Percentiles rank a stretch among this genome's conserved stretches.
Evolutionary conservation across 2,797 vertebrate genomes (phyloP).

Genomic region (Anabas testudineus): DNA sequence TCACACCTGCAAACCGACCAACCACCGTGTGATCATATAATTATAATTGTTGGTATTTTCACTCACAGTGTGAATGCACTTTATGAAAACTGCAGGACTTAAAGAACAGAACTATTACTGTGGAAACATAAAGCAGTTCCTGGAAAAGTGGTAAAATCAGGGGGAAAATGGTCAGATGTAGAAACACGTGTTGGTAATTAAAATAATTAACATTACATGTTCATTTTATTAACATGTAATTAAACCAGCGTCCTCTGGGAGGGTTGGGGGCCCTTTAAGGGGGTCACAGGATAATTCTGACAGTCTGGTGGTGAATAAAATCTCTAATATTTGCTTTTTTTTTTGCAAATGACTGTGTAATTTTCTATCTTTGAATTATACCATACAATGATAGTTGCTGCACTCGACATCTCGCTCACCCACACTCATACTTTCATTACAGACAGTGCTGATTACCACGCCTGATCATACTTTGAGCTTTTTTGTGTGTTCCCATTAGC

Average conservation of each 20-base stretch:
- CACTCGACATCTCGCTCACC: neutral
- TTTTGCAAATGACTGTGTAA: neutral
- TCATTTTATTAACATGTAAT: neutral
- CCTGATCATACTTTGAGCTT: too few species aligned
- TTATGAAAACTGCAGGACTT: neutral
- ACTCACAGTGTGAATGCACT: neutral
- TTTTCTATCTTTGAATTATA: neutral
- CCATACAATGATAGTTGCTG: too few species aligned
- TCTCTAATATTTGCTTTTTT: neutral
- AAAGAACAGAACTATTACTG: neutral
- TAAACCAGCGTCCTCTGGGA: neutral
- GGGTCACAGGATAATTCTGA: neutral
- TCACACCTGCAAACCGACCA: conserved; percentile 13
- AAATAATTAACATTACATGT: too few species aligned
- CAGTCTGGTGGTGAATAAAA: neutral
- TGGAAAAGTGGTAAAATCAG: neutral
- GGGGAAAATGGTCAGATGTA: neutral
- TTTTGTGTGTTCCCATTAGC: too few species aligned
- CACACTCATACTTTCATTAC: too few species aligned
- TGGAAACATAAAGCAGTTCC: neutral
- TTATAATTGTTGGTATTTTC: conserved; percentile 9
- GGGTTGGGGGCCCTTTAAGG: neutral
- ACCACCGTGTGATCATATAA: neutral
- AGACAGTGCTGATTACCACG: too few species aligned
- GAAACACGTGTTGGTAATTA: too few species aligned